phyloP scores from a whole-genome alignment of 2,113 vertebrate genomes.

The Urocitellus parryii region DNA sequence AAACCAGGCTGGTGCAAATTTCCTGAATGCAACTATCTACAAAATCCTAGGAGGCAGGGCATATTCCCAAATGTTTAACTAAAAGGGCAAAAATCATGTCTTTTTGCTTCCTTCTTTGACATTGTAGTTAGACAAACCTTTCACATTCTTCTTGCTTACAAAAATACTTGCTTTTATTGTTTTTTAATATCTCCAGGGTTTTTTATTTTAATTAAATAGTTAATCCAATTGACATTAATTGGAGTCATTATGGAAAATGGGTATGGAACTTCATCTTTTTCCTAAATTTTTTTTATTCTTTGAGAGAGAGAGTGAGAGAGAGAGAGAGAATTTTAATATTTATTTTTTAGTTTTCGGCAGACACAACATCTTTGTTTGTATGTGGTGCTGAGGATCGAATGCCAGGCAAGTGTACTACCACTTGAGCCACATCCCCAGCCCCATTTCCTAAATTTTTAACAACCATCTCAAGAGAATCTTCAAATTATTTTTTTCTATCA shows the following conservation, averaged over 20 bases:
- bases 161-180: background rate
- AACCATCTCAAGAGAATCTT: background rate
- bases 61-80: background rate
- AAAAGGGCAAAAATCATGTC: background rate
- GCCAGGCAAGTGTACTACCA: too few species aligned
- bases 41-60: background rate
- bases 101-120: background rate
- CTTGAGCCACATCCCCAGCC: too few species aligned
- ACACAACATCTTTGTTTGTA: too few species aligned
- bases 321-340: too few species aligned
- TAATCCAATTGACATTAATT: background rate
- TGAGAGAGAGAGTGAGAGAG: too few species aligned
- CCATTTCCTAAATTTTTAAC: background rate
- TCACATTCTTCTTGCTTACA: background rate
- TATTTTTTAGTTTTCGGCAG: too few species aligned
- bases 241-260: background rate
- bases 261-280: background rate
- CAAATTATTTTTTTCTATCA: background rate
- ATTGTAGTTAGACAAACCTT: background rate
- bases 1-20: background rate
- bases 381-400: too few species aligned
- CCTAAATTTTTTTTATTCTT: background rate
- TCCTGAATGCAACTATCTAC: background rate
- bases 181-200: background rate
- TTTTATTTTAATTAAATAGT: background rate